phyloP scores from a whole-genome alignment of 2,888 invertebrate genomes.

The Parapristionchus giblindavisi region DNA sequence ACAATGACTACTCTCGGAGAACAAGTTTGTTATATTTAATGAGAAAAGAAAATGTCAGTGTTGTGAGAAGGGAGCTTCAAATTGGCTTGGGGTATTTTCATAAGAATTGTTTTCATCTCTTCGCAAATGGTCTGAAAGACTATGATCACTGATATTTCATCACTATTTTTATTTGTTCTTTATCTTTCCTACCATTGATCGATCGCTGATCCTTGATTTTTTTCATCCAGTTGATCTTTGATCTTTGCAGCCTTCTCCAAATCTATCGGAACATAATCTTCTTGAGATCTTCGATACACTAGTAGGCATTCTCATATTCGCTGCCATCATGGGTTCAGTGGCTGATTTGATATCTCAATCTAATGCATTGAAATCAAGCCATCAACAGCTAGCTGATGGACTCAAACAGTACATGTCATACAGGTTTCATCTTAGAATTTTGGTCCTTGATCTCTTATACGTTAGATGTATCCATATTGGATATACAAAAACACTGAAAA shows the following conservation, averaged over 20 bases:
- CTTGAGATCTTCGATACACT: constrained; percentile 56
- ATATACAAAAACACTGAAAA: too few species aligned
- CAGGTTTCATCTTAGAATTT: too few species aligned
- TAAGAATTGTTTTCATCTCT: constrained; percentile 1
- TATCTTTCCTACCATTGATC: too few species aligned
- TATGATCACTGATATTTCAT: too few species aligned
- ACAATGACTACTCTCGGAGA: constrained; percentile 63
- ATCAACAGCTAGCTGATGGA: constrained; percentile 51
- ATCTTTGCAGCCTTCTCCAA: constrained; percentile 52
- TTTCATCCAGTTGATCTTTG: background rate
- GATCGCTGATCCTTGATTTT: background rate
- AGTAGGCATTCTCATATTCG: constrained; percentile 56
- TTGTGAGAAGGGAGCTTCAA: too few species aligned
- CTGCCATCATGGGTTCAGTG: constrained; percentile 58
- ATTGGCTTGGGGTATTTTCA: too few species aligned
- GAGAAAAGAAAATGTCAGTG: too few species aligned
- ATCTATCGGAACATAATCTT: constrained; percentile 48
- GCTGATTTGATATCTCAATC: constrained; percentile 43
- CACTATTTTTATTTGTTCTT: too few species aligned
- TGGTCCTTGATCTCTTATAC: too few species aligned
- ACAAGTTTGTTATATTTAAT: constrained; percentile 42
- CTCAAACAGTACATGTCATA: constrained; percentile 55
- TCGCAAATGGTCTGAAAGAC: too few species aligned
- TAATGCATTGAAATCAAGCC: constrained; percentile 35
- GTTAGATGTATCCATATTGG: too few species aligned